These are phyloP conservation scores for Siniperca scherzeri DNA, from an alignment of 2,797 vertebrate genomes.

Conservation along the genomic window DNA sequence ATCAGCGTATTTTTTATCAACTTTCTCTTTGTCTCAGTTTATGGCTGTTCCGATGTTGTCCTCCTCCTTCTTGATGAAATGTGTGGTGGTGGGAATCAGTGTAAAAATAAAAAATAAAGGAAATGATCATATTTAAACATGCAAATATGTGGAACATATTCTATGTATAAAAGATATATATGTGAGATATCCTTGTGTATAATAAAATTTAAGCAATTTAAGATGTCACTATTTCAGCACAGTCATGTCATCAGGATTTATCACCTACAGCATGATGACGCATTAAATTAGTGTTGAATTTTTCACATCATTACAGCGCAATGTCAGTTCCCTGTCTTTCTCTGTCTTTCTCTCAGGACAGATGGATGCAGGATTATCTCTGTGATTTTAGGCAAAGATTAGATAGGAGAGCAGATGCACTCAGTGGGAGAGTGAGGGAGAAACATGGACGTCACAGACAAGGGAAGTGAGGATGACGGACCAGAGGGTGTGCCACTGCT, in stretches of 20 bases:
- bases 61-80: slow-evolving; percentile 69
- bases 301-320: slow-evolving; percentile 49
- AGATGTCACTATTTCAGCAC: slow-evolving; percentile 54
- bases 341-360: slow-evolving; percentile 72
- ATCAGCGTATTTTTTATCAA: slow-evolving; percentile 71
- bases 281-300: slow-evolving; percentile 45
- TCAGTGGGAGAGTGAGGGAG: slow-evolving; percentile 81
- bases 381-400: slow-evolving; percentile 89
- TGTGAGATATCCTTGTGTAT: slow-evolving; percentile 84
- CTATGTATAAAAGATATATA: slow-evolving; percentile 82
- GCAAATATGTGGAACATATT: slow-evolving; percentile 65
- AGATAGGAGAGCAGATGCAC: slow-evolving; percentile 87
- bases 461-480: slow-evolving; percentile 61
- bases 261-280: slow-evolving; percentile 37
- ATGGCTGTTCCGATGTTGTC: slow-evolving; percentile 72
- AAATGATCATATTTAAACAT: slow-evolving; percentile 60
- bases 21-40: slow-evolving; percentile 74
- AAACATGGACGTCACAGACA: slow-evolving; percentile 68
- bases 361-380: slow-evolving; percentile 87
- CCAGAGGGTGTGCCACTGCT: slow-evolving; percentile 14
- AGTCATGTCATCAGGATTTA: slow-evolving; percentile 43
- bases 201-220: slow-evolving; percentile 81
- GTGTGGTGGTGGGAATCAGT: slow-evolving; percentile 64
- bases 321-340: slow-evolving; percentile 60
- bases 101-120: slow-evolving; percentile 50